Evolutionary conservation across 2,797 vertebrate species (phyloP).

Genomic region (Enteromius fasciolatus): DNA sequence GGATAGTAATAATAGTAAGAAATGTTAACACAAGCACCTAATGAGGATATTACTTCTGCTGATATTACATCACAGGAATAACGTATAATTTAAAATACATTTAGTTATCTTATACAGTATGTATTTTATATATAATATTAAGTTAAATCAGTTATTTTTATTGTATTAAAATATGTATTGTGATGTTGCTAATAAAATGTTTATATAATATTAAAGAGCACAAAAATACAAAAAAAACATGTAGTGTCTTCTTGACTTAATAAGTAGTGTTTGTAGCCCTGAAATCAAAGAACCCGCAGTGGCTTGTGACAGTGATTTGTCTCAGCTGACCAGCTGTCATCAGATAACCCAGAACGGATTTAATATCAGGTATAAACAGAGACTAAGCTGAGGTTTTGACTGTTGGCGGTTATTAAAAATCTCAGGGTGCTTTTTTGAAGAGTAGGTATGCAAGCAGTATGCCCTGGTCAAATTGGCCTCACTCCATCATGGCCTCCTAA

Average conservation of each 20-base stretch:
- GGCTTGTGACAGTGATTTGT: not conserved
- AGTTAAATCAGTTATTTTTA: not conserved
- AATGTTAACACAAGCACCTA: no score
- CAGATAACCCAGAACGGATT: not conserved
- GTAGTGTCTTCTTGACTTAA: not conserved
- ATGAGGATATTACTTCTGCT: no score
- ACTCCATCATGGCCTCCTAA: not conserved
- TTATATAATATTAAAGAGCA: no score
- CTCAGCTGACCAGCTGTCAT: not conserved
- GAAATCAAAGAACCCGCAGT: not conserved
- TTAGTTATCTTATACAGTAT: not conserved
- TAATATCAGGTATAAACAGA: not conserved
- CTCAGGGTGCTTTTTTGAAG: not conserved
- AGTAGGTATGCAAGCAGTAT: not conserved
- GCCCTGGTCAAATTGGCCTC: not conserved
- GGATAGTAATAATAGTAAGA: no score
- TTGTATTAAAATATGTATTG: not conserved
- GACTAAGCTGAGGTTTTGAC: not conserved
- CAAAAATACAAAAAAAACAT: not conserved
- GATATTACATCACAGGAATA: not conserved
- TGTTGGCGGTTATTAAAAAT: constrained; percentile 7
- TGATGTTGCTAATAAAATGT: not conserved
- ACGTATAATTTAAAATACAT: not conserved
- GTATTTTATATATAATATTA: not conserved
- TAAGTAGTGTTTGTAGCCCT: not conserved